Base-by-base conservation (phyloP, 2,113 vertebrate genomes). In the Misgurnus anguillicaudatus region DNA sequence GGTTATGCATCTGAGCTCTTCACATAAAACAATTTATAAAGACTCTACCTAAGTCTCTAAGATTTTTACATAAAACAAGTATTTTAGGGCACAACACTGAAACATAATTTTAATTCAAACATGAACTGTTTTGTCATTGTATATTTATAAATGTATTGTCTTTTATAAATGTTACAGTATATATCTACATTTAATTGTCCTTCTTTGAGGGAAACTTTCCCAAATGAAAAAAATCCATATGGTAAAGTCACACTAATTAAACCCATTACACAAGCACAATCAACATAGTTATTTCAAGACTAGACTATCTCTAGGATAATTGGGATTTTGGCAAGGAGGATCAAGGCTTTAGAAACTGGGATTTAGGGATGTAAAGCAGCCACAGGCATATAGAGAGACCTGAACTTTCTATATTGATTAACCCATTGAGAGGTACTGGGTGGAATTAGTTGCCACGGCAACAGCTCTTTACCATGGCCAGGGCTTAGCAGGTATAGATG, bases 381-480 rank as follows among this genome's bases (percentile, higher is more conserved):
- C 60, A 53, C 14, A 69, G 57, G 73, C 79, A 47, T 67, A 51
- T 64, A n/a, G 24, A 72, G 10, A 83, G 58, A 21, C 70, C 62
- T 77, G 65, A 73, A 85, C 70, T 78, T 75, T 82, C 51, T 14
- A 77, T 80, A 77, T 72, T 75, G 69, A 86, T 82, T 82, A 84
- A 74, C 81, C 71, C 58, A 84, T 82, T 78, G 61, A 66, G 77
- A 80, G 66, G 63, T 19, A 19, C 64, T 73, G 57, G 71, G 19
- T 53, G 74, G 80, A 78, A 84, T 74, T 57, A 53, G 84, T 85
- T 85, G 62, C 81, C 66, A 85, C 79, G 64, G 67, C 70, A 17
- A 86, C 70, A 36, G 68, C 63, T 71, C 55, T 51, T 67, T n/a
- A 51, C 45, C n/a, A 53, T 67, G 62, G 39, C 55, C n/a, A 6